Base-by-base conservation (phyloP, 2,113 vertebrate species). In the Xiphorhynchus elegans region DNA sequence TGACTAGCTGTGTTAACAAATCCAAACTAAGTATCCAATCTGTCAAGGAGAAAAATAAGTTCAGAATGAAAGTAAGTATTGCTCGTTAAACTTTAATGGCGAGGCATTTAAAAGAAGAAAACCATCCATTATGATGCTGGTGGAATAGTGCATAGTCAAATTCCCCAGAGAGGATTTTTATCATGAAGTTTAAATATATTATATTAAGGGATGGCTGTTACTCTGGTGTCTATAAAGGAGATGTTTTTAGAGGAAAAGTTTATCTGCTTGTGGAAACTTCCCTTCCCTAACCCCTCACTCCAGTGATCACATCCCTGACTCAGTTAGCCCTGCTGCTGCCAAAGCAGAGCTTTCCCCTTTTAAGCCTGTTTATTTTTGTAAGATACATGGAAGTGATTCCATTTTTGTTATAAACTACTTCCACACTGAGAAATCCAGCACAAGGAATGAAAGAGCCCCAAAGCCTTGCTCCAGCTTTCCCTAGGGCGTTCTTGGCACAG, bases 11-110 rank as follows among this genome's bases (percentile, higher is more conserved):
- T 40, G 90, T 92, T 93, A 93, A 95, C 93, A 95, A 95, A 96
- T 90, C 74, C 94, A 53, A 90, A 95, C 88, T 90, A 94, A 80
- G 53, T 39, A 92, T 87, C 92, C 92, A 90, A 88, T 93, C 91
- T 95, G 94, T 95, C 96, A 84, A 84, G 33, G 79, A 89, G 88
- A 93, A 95, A 94, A 93, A 95, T 93, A 95, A 96, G 95, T 94
- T 96, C 70, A 52, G 85, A 90, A 77, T 19, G 58, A 77, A 88
- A 95, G 64, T 89, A 47, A 53, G 62, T 92, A 78, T 95, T 77
- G 60, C 84, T 96, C 84, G 6, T 95, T 97, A 84, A 91, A 94
- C 66, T 95, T 95, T 93, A 95, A 95, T 70, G 91, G 58, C 12
- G 1, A 95, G 82, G 50, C 68, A 72, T 95, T 73, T 81, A 93